These are phyloP conservation scores for Petrosia ficiformis DNA, from an alignment of 37 sponge, comb jelly and placozoan species.

Conservation along the genomic window DNA sequence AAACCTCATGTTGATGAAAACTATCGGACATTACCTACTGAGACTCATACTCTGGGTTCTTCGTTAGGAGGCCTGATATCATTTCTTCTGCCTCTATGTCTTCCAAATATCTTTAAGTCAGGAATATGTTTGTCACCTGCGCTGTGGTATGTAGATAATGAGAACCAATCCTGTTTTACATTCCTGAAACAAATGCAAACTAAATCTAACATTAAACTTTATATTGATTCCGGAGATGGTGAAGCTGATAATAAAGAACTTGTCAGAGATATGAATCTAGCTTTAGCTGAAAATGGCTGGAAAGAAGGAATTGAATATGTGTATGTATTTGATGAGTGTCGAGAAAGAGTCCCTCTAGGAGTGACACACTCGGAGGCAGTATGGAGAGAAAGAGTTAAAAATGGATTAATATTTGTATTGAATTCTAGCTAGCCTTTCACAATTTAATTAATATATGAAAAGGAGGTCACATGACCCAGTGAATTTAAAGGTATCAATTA, in stretches of 20 bases:
- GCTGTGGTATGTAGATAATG: slow-evolving; percentile 72
- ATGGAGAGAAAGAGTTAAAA: slow-evolving; percentile 72
- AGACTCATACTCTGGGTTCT: slow-evolving; percentile 60
- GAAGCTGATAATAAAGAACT: slow-evolving; percentile 69
- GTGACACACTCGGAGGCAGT: slow-evolving; percentile 74
- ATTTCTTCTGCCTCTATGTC: slow-evolving; percentile 42
- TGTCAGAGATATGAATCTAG: slow-evolving; percentile 48
- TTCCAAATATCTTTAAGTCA: slow-evolving; percentile 45
- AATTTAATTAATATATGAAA: too few species aligned
- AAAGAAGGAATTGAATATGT: slow-evolving; percentile 53
- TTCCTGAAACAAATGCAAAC: not conserved
- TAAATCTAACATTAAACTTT: slow-evolving; percentile 38
- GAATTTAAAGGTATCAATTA: too few species aligned
- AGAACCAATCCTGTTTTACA: slow-evolving; percentile 38
- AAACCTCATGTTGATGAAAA: slow-evolving; percentile 61
- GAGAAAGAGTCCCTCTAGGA: slow-evolving; percentile 12
- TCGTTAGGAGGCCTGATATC: slow-evolving; percentile 81
- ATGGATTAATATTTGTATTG: slow-evolving; percentile 58
- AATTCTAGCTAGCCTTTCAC: not conserved
- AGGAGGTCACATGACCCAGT: too few species aligned
- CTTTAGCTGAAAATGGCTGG: slow-evolving; percentile 56
- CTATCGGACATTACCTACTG: slow-evolving; percentile 54
- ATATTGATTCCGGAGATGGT: slow-evolving; percentile 83
- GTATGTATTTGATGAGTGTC: slow-evolving; percentile 61
- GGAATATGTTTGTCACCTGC: slow-evolving; percentile 77